Percentiles rank a stretch among this genome's conserved stretches.
These are phyloP conservation scores for Drosophila limbata DNA, from an alignment of 2,888 invertebrate species.

Conservation along the genomic window DNA sequence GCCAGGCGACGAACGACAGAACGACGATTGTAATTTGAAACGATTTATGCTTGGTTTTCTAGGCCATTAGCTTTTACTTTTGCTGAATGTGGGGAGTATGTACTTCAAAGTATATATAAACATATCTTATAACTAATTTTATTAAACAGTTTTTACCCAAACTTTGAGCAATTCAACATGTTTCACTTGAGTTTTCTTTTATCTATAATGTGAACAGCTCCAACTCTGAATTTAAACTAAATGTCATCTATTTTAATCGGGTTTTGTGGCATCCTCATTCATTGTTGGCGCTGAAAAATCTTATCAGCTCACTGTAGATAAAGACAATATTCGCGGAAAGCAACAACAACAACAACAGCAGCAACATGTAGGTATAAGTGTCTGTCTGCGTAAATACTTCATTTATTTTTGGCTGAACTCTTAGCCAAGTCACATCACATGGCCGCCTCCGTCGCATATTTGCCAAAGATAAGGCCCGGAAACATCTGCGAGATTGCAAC, in stretches of 20 bases:
- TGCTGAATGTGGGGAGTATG: conserved; percentile 18
- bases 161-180: conserved; percentile 10
- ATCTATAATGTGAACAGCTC: conserved; percentile 23
- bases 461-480: conserved; percentile 38
- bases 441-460: conserved; percentile 38
- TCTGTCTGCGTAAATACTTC: conserved; percentile 70
- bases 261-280: conserved; percentile 16
- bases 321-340: conserved; percentile 32
- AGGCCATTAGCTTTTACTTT: conserved; percentile 75
- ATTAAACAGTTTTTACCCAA: conserved; percentile 40
- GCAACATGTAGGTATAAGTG: conserved; percentile 7
- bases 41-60: conserved; percentile 40
- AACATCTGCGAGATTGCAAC: conserved; percentile 20
- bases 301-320: conserved; percentile 47
- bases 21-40: conserved; percentile 59
- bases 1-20: conserved; percentile 49
- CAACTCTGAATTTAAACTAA: conserved; percentile 44
- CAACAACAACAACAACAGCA: conserved; percentile 5
- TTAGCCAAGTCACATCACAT: conserved; percentile 28
- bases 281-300: conserved; percentile 25
- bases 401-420: conserved; percentile 65
- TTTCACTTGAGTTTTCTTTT: neutral
- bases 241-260: conserved; percentile 24
- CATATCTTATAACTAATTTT: neutral
- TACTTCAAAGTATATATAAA: neutral